Evolutionary conservation across 2,797 vertebrate genomes (phyloP), one percentile per base, ranked within the genome.

Genomic region (Dallia pectoralis): DNA sequence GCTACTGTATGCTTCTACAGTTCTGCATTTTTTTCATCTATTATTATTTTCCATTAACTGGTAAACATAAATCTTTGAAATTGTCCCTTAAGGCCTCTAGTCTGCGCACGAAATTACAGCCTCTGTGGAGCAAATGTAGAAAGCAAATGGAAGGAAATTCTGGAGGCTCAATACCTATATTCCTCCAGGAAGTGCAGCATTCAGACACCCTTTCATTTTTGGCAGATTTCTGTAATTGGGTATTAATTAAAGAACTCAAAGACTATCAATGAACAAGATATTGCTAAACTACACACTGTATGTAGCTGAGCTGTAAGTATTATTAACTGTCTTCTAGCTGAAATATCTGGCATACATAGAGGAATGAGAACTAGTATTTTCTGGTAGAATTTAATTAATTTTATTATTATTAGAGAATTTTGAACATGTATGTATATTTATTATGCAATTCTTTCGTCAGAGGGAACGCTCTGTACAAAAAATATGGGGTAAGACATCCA

Each of bases 261-360:
- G 74, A 25, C n/a, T 63, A 5, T 63, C 30, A 2, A 2, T 63
- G 27, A 66, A 40, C 8, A 40, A 40, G 19, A 11, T 47, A 27
- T 47, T 62, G 27, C 49, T 48, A 25, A 19, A 29, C 47, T 33
- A 48, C 66, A 2, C 70, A 65, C 72, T 62, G 14, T 30, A 29
- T 18, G 62, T 30, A 32, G 14, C 4, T 30, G 29, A 30, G 15
- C 27, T 32, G 16, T 22, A 25, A 25, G 2, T 25, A 25, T 25
- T 32, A 16, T 66, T 66, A 25, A 40, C 1, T 18, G 30, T 27
- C 16, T 63, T 62, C 33, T 8, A 44, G 7, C 40, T 44, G 9
- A 70, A 90, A 90, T 87, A 80, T 85, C 87, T 88, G n/a, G n/a
- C n/a, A n/a, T n/a, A 89, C 87, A 87, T 82, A 89, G 86, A 88